A percentile compares a stretch with the other conserved stretches of the same genome.
Evolutionary conservation across 2,797 vertebrate genomes (phyloP).

Genomic region (Cynopterus sphinx): DNA sequence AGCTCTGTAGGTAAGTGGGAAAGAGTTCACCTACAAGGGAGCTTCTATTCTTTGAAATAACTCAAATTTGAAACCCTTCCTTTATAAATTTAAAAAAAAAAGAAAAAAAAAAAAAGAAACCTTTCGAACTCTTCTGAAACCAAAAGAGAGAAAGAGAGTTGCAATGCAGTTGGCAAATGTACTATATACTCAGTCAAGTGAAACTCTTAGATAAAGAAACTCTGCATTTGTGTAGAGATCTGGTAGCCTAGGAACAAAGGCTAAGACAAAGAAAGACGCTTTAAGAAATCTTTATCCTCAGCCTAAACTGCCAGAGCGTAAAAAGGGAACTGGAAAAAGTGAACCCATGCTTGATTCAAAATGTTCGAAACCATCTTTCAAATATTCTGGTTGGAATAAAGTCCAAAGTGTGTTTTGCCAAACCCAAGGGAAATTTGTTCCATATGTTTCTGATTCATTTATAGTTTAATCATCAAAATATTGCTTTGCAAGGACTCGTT

Average conservation of each 20-base stretch:
- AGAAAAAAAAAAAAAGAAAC: background rate
- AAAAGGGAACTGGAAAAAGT: slow-evolving; percentile 21
- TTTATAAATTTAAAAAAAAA: slow-evolving; percentile 62
- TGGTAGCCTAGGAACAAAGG: background rate
- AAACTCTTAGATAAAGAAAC: background rate
- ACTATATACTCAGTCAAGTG: background rate
- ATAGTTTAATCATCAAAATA: slow-evolving; percentile 71
- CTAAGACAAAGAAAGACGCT: background rate
- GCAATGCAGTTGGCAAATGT: background rate
- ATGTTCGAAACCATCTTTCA: slow-evolving; percentile 59
- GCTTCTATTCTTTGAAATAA: slow-evolving; percentile 54
- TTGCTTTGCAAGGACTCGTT: slow-evolving; percentile 53
- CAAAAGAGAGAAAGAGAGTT: background rate
- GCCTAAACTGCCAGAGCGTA: background rate
- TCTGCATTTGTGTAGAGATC: background rate
- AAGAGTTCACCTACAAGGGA: slow-evolving; percentile 39
- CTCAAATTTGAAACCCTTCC: slow-evolving; percentile 39
- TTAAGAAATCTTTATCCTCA: slow-evolving; percentile 7
- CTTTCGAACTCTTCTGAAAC: slow-evolving; percentile 31
- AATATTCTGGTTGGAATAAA: slow-evolving; percentile 33
- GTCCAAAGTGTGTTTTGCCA: slow-evolving; percentile 56
- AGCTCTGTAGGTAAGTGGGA: slow-evolving; percentile 1
- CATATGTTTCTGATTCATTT: slow-evolving; percentile 76
- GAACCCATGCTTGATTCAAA: slow-evolving; percentile 31
- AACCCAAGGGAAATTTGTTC: slow-evolving; percentile 57